Evolutionary conservation across 2,113 vertebrate genomes (phyloP).

Genomic region (Labeo rohita): DNA sequence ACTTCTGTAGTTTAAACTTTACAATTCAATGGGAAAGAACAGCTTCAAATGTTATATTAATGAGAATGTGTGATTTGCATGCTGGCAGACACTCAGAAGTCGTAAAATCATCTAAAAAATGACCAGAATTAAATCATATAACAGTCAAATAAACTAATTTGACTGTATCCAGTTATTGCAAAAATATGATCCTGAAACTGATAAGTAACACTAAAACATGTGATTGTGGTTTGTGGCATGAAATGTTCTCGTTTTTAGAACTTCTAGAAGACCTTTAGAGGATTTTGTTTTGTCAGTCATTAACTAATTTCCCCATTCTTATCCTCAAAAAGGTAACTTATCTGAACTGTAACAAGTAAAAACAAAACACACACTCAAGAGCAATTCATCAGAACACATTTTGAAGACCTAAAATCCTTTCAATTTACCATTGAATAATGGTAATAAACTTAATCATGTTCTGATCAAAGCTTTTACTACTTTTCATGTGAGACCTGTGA

Average conservation of each 20-base stretch:
- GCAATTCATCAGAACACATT: background rate
- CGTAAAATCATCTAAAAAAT: no score
- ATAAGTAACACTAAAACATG: background rate
- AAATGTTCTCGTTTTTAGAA: background rate
- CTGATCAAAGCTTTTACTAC: background rate
- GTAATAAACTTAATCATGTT: background rate
- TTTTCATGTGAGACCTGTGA: background rate
- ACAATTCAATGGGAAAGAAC: background rate
- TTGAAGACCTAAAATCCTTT: background rate
- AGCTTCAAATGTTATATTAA: background rate
- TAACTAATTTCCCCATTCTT: conserved; percentile 7
- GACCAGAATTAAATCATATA: background rate
- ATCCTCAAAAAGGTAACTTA: background rate
- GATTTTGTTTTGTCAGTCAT: background rate
- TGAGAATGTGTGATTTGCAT: no score
- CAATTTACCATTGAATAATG: background rate
- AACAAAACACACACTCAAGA: background rate
- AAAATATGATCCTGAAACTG: background rate
- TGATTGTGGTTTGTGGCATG: background rate
- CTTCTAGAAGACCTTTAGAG: background rate
- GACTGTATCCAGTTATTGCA: background rate
- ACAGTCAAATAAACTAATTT: background rate
- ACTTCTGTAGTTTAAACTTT: background rate
- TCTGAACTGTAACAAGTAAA: background rate
- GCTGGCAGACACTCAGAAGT: no score